Evolutionary conservation across 2,797 vertebrate species (phyloP).

Genomic region (Squalus acanthias): DNA sequence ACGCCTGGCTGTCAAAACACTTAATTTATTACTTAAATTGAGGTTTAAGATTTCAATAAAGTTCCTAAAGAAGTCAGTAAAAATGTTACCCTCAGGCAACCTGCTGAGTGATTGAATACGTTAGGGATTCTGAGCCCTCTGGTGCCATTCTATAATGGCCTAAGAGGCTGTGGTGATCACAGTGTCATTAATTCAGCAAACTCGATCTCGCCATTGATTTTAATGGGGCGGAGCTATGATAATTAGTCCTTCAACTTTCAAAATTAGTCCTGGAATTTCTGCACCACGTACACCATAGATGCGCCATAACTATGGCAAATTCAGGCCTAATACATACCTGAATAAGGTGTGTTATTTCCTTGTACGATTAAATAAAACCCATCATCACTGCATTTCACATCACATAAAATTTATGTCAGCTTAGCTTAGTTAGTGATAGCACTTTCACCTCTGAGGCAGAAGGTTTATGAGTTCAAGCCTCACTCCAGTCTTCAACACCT

Average conservation of each 20-base stretch:
- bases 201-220: not conserved
- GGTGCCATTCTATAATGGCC: not conserved
- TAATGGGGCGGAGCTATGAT: not conserved
- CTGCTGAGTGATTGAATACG: not conserved
- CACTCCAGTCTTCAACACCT: no score
- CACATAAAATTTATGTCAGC: not conserved
- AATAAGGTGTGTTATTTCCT: not conserved
- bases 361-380: not conserved
- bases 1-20: not conserved
- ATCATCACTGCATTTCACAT: not conserved
- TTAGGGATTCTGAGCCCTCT: not conserved
- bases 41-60: slow-evolving; percentile 10
- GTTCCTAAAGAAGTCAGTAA: not conserved
- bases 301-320: not conserved
- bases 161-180: not conserved
- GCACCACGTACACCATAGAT: not conserved
- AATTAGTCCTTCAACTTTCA: not conserved
- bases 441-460: not conserved
- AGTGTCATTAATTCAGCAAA: not conserved
- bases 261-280: not conserved
- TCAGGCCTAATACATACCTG: not conserved
- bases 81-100: not conserved
- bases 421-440: not conserved
- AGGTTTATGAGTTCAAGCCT: not conserved
- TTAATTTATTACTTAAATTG: slow-evolving; percentile 6